Evolutionary conservation across 1,140 invertebrate genomes (phyloP), one percentile per base, ranked within the genome.

Genomic region (Pseudobourletiella spinata): DNA sequence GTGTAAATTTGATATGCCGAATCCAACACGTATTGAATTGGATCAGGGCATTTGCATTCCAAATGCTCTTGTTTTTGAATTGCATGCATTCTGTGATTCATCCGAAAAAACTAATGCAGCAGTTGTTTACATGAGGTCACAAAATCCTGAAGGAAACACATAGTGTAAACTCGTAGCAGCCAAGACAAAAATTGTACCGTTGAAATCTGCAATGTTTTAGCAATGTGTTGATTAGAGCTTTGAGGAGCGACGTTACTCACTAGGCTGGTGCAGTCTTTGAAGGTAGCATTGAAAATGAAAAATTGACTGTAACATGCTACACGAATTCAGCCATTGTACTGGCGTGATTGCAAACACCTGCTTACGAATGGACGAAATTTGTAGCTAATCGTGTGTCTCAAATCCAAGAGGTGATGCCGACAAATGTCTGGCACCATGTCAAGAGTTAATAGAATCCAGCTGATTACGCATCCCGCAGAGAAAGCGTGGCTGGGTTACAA

Each of bases 381-480:
- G 75, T 76, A 0, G 70, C 70, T 11, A 76, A 78, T 69, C 54
- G 76, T 8, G 72, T 78, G 6, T 62, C 71, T 4, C 43, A 74
- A 64, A 75, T 78, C 44, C 72, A 74, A 67, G 56, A 67, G 30
- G 20, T 68, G 4, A 59, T 63, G 16, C 39, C 58, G 8, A 20
- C 39, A 1, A 44, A 52, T 15, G 46, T 74, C 22, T 80, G 77
- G 79, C 16, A 48, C 24, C 74, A 79, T 63, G 72, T 79, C 0
- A 50, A 57, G 8, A 69, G 73, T 1, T 48, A 59, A 28, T 51
- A 74, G 1, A 79, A 80, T 68, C 75, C 76, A 0, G 75, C 75
- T 1, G 77, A 80, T 70, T 57, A 69, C 2, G 70, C 74, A 2
- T 75, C 74, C 4, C 67, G 77, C 54, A 77, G 77, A n/a, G n/a